A percentile compares a stretch with the other conserved stretches of the same genome.
These are phyloP conservation scores for Cololabis saira DNA, from an alignment of 2,113 vertebrate species.

Conservation along the genomic window DNA sequence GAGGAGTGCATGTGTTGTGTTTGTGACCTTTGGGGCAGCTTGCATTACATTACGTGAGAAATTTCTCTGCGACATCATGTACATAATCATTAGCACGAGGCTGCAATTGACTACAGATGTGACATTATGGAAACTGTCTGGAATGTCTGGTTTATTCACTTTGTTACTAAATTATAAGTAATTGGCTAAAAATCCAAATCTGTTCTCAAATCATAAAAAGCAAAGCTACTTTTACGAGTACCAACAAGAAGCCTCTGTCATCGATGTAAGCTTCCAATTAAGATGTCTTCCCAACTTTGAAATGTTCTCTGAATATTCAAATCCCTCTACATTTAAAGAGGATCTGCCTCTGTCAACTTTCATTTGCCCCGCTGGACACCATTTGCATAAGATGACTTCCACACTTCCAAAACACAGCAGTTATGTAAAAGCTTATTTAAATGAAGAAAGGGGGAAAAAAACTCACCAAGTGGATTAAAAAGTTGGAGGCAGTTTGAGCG, in stretches of 20 bases:
- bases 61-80: constrained; percentile 55
- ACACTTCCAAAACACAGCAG: constrained; percentile 10
- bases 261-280: background rate
- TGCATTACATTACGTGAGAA: constrained; percentile 51
- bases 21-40: constrained; percentile 59
- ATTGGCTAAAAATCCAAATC: background rate
- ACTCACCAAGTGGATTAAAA: constrained; percentile 23
- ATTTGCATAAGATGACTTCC: constrained; percentile 50
- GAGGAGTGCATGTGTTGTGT: constrained; percentile 32
- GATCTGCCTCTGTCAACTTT: constrained; percentile 49
- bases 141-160: background rate
- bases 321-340: constrained; percentile 24
- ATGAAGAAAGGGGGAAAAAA: background rate
- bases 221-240: background rate
- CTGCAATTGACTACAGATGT: constrained; percentile 20
- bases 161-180: too few species aligned
- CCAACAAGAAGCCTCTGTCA: background rate
- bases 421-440: constrained; percentile 15
- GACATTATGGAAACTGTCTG: constrained; percentile 5
- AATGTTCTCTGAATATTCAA: constrained; percentile 29
- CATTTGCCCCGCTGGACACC: constrained; percentile 31
- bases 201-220: background rate
- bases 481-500: constrained; percentile 8
- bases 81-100: constrained; percentile 58
- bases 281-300: constrained; percentile 5